Percentiles rank a stretch among this genome's conserved stretches.
Conservation (phyloP, 2,888 invertebrate species). For the Tetragonula carbonaria region DNA sequence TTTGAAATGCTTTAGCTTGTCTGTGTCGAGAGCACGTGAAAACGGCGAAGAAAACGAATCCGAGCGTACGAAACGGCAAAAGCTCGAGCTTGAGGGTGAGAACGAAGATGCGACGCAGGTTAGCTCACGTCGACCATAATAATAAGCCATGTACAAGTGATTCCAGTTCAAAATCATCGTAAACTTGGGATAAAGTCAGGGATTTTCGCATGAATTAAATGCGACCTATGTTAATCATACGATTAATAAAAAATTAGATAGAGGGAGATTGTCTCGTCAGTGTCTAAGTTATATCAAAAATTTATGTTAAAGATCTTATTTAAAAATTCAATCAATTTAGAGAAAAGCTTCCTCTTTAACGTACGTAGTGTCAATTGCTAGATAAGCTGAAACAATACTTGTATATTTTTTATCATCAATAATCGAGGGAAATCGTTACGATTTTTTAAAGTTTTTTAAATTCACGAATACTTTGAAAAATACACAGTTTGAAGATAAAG, state of each 20-base stretch:
- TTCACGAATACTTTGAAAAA: neutral
- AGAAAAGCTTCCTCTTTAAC: neutral
- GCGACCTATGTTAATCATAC: neutral
- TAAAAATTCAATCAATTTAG: neutral
- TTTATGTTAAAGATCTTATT: neutral
- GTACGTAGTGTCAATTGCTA: neutral
- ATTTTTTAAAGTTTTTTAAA: neutral
- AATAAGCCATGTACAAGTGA: conserved; percentile 63
- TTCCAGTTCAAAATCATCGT: conserved; percentile 34
- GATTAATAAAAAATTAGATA: neutral
- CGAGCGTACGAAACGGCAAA: conserved; percentile 81
- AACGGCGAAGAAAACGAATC: conserved; percentile 79
- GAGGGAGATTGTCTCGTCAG: neutral
- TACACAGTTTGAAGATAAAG: neutral
- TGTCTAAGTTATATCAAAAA: neutral
- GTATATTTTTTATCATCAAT: neutral
- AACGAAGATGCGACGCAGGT: conserved; percentile 83
- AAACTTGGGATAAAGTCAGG: conserved; percentile 24
- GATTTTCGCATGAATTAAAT: conserved; percentile 16
- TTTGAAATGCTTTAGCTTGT: conserved; percentile 74
- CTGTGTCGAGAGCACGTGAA: conserved; percentile 79
- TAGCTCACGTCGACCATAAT: conserved; percentile 79
- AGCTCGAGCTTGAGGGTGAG: conserved; percentile 82
- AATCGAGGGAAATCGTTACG: neutral
- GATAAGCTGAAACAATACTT: neutral